A percentile compares a stretch with the other conserved stretches of the same genome.
These are phyloP conservation scores for Hypselothyrea guttata DNA, from an alignment of 2,888 invertebrate species.

Conservation along the genomic window DNA sequence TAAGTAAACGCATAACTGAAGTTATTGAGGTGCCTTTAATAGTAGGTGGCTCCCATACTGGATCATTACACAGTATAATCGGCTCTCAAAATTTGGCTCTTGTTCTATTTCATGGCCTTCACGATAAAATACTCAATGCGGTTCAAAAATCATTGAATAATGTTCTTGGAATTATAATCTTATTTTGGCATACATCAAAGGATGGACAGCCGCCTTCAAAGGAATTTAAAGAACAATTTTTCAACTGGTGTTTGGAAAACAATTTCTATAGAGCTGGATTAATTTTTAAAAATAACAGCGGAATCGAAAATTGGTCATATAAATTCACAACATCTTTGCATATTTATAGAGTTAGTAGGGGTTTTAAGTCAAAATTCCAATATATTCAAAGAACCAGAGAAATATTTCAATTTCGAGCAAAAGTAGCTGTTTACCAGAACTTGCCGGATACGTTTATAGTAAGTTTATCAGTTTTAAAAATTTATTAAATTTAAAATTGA, in stretches of 20 bases:
- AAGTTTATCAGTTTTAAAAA: background rate
- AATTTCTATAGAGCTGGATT: accelerated
- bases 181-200: constrained; percentile 5
- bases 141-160: background rate
- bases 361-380: too few species aligned
- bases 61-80: background rate
- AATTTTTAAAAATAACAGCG: too few species aligned
- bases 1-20: constrained; percentile 7
- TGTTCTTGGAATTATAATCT: background rate
- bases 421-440: constrained; percentile 1
- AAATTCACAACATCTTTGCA: background rate
- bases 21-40: constrained; percentile 5
- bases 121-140: background rate
- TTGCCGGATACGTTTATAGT: constrained; percentile 20
- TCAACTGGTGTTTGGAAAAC: background rate
- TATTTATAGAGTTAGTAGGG: background rate
- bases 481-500: background rate
- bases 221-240: background rate
- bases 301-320: background rate
- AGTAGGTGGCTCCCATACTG: constrained; percentile 8
- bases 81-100: background rate
- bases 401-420: background rate
- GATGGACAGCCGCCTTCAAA: background rate
- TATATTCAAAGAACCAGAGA: background rate
- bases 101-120: background rate